Base-by-base conservation (phyloP, 2,113 vertebrate species). In the Argyrosomus japonicus region DNA sequence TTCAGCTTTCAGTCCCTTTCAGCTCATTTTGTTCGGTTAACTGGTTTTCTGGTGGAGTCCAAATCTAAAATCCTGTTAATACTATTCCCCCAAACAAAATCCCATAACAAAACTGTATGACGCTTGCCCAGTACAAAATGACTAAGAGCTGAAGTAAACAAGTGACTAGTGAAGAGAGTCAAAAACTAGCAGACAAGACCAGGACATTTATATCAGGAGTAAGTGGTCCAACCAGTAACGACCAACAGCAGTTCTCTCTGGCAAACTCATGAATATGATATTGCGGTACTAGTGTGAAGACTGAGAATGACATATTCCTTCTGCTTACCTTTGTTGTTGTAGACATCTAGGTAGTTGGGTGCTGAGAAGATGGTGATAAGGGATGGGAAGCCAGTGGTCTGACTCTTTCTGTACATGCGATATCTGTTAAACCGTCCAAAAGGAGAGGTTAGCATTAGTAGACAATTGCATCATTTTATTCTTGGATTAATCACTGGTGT, bases 361-460 rank as follows among this genome's bases (percentile, higher is more conserved):
- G 98, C 98, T 84, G 98, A 99, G 95, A 99, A 99, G 94, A 99
- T 99, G 88, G 98, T 99, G 92, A 99, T 99, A 91, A 99, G 96
- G 17, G 98, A 99, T 19, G 98, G 98, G 94, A 99, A 99, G 92
- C 98, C 98, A 94, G 98, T 99, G 87, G 98, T 99, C 95, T 99
- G 98, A 95, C 98, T 99, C 96, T 99, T 99, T 96, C 98, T 97
- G 95, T 99, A 99, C 98, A 99, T 99, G 90, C 98, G 97, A 87
- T 99, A 99, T 93, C 98, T 99, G 90, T 47, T 10, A 18, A 81
- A 60, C 62, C 2, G 63, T 27, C n/a, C 25, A 75, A 25, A 40
- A 83, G 21, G 23, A 84, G 45, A 70, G 27, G 69, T 6, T 25
- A 65, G 58, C 18, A 65, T 81, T 17, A 63, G 80, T 47, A 82